phyloP scores from a whole-genome alignment of 2,888 invertebrate genomes.

The Cristatella mucedo region DNA sequence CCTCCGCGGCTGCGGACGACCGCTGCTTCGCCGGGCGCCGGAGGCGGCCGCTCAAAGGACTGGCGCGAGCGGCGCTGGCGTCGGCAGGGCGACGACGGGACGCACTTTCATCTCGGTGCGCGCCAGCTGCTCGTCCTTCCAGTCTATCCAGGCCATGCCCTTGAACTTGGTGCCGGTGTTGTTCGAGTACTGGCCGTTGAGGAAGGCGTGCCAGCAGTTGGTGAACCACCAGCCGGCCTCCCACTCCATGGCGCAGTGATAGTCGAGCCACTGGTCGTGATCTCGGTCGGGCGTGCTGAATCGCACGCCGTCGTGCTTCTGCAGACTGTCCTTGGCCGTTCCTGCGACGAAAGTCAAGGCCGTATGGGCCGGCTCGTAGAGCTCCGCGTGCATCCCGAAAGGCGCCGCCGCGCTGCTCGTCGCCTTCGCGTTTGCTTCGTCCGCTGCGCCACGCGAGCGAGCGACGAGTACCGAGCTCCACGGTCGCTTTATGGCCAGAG shows the following conservation, averaged over 20 bases:
- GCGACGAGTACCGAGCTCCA: too few species aligned
- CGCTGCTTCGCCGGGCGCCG: too few species aligned
- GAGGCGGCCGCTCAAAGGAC: too few species aligned
- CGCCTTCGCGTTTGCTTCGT: too few species aligned
- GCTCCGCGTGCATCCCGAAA: too few species aligned
- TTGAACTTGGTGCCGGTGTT: slow-evolving; percentile 22
- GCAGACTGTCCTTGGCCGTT: slow-evolving; percentile 72
- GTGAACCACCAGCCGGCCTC: slow-evolving; percentile 94
- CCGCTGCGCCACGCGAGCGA: too few species aligned
- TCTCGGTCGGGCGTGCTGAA: slow-evolving; percentile 78
- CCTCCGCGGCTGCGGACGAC: too few species aligned
- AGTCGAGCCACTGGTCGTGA: slow-evolving; percentile 58
- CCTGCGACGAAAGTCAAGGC: too few species aligned
- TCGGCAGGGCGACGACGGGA: slow-evolving; percentile 14
- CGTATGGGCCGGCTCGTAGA: too few species aligned
- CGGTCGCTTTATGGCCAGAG: too few species aligned
- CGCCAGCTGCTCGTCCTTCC: slow-evolving; percentile 34
- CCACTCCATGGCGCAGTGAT: slow-evolving; percentile 79
- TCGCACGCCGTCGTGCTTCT: slow-evolving; percentile 74
- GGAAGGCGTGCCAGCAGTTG: slow-evolving; percentile 80
- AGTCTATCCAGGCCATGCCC: slow-evolving; percentile 34
- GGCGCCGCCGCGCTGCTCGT: too few species aligned
- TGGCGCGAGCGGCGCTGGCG: too few species aligned
- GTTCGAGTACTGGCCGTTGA: slow-evolving; percentile 69
- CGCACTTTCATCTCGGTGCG: slow-evolving; percentile 36